These are phyloP conservation scores for Eciton burchellii DNA, from an alignment of 1,140 invertebrate genomes.

Conservation along the genomic window DNA sequence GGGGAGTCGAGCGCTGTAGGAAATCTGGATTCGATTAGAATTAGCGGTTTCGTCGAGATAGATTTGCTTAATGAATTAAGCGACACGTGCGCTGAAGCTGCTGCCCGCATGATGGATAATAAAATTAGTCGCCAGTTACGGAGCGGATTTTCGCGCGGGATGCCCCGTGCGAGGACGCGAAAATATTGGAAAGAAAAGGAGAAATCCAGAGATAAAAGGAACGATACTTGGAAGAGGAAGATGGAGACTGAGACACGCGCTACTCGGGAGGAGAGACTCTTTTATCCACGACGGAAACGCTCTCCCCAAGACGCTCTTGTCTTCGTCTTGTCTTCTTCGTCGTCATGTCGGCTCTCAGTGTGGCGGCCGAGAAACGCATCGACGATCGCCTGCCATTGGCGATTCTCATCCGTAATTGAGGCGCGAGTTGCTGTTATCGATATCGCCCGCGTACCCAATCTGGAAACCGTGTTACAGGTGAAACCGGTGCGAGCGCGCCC, in stretches of 20 bases:
- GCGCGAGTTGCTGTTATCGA: constrained; percentile 37
- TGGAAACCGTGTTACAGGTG: constrained; percentile 54
- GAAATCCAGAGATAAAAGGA: too few relatives aligned
- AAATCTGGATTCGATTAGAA: constrained; percentile 19
- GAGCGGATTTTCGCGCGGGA: neutral
- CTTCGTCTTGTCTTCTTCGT: constrained; percentile 37
- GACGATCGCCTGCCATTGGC: constrained; percentile 45
- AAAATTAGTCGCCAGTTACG: constrained; percentile 4
- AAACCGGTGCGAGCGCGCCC: constrained; percentile 24
- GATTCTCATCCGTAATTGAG: constrained; percentile 26
- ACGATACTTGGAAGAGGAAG: too few relatives aligned
- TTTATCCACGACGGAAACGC: too few relatives aligned
- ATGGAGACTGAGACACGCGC: too few relatives aligned
- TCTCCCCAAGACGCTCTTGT: neutral
- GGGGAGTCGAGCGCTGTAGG: neutral
- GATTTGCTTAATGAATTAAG: constrained; percentile 24
- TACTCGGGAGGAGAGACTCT: too few relatives aligned
- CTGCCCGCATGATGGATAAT: neutral
- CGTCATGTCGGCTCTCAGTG: constrained; percentile 31
- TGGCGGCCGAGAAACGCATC: constrained; percentile 1
- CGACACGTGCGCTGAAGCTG: neutral
- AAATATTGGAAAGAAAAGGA: too few relatives aligned
- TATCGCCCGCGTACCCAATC: constrained; percentile 53
- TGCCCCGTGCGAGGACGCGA: too few relatives aligned
- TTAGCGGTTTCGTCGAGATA: constrained; percentile 13